phyloP scores from a whole-genome alignment of 2,888 invertebrate species.

The Poecilus cupreus region DNA sequence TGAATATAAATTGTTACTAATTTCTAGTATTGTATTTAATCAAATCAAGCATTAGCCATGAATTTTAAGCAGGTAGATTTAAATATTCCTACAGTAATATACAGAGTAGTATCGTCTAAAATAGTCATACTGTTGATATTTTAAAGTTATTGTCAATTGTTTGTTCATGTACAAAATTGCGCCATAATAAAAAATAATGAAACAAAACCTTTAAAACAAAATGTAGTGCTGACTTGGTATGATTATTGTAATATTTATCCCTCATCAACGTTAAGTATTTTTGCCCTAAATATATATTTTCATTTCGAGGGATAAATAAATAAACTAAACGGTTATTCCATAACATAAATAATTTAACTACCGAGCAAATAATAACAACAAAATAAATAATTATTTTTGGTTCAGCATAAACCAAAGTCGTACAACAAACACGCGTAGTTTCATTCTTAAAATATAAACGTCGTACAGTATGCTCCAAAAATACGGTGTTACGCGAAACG shows the following conservation, averaged over 20 bases:
- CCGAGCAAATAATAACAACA: neutral
- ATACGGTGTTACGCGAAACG: neutral
- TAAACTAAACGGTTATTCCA: neutral
- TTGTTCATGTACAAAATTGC: neutral
- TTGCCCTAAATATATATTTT: neutral
- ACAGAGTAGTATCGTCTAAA: too few relatives aligned
- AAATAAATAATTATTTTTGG: conserved; percentile 25
- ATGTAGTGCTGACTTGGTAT: too few relatives aligned
- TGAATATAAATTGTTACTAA: too few relatives aligned
- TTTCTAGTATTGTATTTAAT: too few relatives aligned
- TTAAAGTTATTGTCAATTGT: too few relatives aligned
- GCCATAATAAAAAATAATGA: neutral
- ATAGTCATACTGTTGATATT: too few relatives aligned
- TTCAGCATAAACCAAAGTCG: conserved; percentile 1
- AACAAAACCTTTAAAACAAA: neutral
- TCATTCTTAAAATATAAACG: neutral
- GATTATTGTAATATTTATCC: neutral
- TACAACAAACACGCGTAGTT: neutral
- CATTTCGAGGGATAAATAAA: conserved; percentile 20
- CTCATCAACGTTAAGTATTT: neutral
- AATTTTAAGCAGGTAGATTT: too few relatives aligned
- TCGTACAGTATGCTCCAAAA: conserved; percentile 34
- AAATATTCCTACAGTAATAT: too few relatives aligned
- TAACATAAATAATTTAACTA: conserved; percentile 28
- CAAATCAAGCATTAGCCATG: too few relatives aligned